Evolutionary conservation across 2,797 vertebrate species (phyloP).

Genomic region (Hirundo rustica): DNA sequence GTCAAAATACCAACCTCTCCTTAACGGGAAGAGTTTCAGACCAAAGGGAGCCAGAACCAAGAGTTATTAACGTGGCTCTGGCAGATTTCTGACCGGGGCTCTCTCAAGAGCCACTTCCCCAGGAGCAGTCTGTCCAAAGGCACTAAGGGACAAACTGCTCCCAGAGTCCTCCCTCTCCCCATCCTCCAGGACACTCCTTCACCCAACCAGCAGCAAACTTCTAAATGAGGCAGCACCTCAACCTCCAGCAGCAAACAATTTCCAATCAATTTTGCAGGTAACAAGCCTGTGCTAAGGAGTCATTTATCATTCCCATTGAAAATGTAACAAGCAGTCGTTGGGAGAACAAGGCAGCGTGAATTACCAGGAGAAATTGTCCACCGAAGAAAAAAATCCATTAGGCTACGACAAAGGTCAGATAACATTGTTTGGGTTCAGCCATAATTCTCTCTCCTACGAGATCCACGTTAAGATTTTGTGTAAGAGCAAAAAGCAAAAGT

Average conservation of each 20-base stretch:
- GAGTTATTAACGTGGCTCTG: background rate
- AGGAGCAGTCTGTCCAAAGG: background rate
- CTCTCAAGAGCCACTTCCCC: background rate
- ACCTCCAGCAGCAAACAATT: constrained; percentile 33
- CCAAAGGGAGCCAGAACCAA: background rate
- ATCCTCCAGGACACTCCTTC: background rate
- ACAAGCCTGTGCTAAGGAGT: constrained; percentile 23
- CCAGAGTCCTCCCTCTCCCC: background rate
- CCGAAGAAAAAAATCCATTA: constrained; percentile 57
- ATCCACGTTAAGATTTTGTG: constrained; percentile 34
- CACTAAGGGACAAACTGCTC: background rate
- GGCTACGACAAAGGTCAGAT: constrained; percentile 59
- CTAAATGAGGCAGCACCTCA: constrained; percentile 23
- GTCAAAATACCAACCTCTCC: background rate
- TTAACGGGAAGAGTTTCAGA: background rate
- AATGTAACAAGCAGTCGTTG: constrained; percentile 32
- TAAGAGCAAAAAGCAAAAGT: background rate
- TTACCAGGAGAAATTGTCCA: constrained; percentile 44
- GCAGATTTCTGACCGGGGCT: background rate
- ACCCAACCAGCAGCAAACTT: background rate
- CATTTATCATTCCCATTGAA: constrained; percentile 52
- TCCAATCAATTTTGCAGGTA: constrained; percentile 53
- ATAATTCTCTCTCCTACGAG: constrained; percentile 31
- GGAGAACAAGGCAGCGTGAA: constrained; percentile 36
- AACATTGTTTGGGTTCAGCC: constrained; percentile 52